Evolutionary conservation across 2,113 vertebrate species (phyloP).

Genomic region (Eptesicus fuscus): DNA sequence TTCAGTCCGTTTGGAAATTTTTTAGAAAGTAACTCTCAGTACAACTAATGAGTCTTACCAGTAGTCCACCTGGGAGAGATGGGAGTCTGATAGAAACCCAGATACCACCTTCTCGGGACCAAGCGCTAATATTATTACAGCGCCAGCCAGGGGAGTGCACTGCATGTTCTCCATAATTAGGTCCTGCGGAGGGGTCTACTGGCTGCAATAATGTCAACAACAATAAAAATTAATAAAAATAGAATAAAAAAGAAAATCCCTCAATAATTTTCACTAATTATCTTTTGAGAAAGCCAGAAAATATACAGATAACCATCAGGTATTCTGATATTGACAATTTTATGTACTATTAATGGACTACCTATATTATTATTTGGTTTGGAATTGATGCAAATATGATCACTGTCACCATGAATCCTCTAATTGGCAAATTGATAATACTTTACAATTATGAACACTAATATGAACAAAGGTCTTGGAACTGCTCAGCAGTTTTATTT

Average conservation of each 20-base stretch:
- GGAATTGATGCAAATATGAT: neutral
- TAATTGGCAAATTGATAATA: neutral
- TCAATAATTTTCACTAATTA: neutral
- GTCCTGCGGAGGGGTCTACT: neutral
- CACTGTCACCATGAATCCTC: neutral
- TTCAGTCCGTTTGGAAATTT: constrained; percentile 38
- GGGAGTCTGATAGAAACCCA: neutral
- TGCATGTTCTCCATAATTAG: neutral
- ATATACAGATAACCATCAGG: neutral
- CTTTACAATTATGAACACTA: neutral
- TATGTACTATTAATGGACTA: neutral
- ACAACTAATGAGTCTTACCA: constrained; percentile 27
- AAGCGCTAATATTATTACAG: neutral
- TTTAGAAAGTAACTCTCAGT: neutral
- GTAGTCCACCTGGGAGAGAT: neutral
- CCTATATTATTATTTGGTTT: neutral
- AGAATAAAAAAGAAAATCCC: neutral
- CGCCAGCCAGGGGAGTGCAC: neutral
- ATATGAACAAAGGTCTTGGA: neutral
- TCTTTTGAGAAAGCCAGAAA: neutral
- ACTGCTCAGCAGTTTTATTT: neutral
- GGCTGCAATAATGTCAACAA: neutral
- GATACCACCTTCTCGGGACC: too few relatives aligned
- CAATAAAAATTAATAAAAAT: neutral
- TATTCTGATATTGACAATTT: neutral